Base-by-base conservation (phyloP, 2,797 vertebrate species). In the Clangula hyemalis region DNA sequence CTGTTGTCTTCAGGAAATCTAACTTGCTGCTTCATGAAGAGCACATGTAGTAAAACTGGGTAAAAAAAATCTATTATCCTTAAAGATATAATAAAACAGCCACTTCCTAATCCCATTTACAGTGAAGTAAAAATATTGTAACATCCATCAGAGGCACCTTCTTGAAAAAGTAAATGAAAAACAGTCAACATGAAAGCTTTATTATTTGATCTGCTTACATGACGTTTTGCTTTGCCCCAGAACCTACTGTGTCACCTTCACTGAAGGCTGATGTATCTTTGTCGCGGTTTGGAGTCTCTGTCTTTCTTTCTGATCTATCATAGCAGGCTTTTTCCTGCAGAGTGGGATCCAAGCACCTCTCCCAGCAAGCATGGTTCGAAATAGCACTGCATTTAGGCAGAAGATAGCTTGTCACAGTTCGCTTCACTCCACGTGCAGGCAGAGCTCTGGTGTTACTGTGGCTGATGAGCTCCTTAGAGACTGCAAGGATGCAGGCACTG, bases 191-290 rank as follows among this genome's bases (percentile, higher is more conserved):
- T n/a, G 8, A 53, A 60, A 7, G 22, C 49, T 60, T 74, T 27
- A 64, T 89, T 69, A 72, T 89, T 81, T 78, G 69, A 82, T 24
- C 54, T 79, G 39, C 78, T 92, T 89, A 66, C 25, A 4, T 13
- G 32, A 30, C 25, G 7, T 54, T 93, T 75, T 80, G 69, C 38
- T 27, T 82, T 32, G 56, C 41, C 34, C 88, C 51, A 38, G 45
- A 86, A 79, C 15, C 41, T 30, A 5, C 51, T 32, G 27, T 61
- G 64, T 82, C 58, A 70, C 72, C 34, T 79, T 78, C 16, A 5
- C 27, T 53, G 10, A 11, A 36, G 62, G 38, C 51, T 76, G 49
- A 57, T 62, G 10, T 27, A 49, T 75, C 36, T 36, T 60, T 4
- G 3, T 6, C 18, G 72, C 5, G 32, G 38, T 72, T 51, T 79